Conservation (phyloP, 2,888 invertebrate genomes). For the Lepidocyrtoides sp. region DNA sequence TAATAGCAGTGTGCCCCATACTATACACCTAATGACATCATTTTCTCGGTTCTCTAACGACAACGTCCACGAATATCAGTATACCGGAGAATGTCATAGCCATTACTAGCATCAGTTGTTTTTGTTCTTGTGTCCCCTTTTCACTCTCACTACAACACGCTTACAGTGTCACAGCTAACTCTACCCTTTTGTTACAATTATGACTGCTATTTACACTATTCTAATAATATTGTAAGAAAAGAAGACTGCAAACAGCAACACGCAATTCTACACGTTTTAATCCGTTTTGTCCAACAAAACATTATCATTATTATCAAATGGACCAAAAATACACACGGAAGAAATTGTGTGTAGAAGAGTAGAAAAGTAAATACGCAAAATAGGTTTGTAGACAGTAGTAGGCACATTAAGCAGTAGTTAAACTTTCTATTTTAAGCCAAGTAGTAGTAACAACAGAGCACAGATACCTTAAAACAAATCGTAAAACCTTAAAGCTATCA, state of each 20-base stretch:
- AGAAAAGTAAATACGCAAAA: slow-evolving; percentile 11
- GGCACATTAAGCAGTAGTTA: too few relatives aligned
- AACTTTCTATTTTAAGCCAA: neutral
- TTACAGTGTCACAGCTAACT: neutral
- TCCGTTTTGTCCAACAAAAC: slow-evolving; percentile 25
- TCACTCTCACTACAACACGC: neutral
- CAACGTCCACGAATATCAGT: neutral
- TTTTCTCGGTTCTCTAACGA: slow-evolving; percentile 59
- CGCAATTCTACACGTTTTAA: slow-evolving; percentile 50
- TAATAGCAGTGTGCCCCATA: slow-evolving; percentile 47
- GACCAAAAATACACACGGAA: neutral
- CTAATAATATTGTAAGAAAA: neutral
- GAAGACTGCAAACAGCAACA: neutral
- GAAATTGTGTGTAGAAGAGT: too few relatives aligned
- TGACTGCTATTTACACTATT: neutral
- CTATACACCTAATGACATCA: slow-evolving; percentile 57
- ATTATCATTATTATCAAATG: slow-evolving; percentile 12
- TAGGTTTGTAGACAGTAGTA: too few relatives aligned
- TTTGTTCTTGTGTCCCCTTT: slow-evolving; percentile 37
- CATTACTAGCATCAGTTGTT: slow-evolving; percentile 49
- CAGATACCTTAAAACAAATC: neutral
- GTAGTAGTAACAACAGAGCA: neutral
- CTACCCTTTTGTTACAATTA: neutral
- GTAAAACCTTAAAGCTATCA: neutral
- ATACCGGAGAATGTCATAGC: slow-evolving; percentile 14